phyloP scores from a whole-genome alignment of 2,113 vertebrate genomes.

The Riparia riparia region DNA sequence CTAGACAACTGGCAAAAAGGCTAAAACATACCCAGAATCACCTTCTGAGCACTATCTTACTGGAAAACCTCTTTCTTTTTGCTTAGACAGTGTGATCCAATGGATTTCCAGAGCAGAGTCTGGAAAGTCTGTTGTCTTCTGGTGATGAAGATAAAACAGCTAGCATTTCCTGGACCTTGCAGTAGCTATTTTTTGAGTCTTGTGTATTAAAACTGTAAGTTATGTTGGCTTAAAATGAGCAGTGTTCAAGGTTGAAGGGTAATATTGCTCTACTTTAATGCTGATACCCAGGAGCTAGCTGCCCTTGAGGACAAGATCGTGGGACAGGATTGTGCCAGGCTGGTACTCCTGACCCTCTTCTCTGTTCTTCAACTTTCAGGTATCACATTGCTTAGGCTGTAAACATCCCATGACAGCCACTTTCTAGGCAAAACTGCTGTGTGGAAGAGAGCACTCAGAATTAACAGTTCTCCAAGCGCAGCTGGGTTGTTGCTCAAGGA shows the following conservation, averaged over 20 bases:
- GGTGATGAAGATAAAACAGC: not conserved
- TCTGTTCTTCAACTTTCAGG: not conserved
- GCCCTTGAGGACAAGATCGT: accelerated
- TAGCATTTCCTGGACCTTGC: not conserved
- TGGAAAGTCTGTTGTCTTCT: not conserved
- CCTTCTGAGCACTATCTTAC: not conserved
- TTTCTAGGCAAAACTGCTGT: not conserved
- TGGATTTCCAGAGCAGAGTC: not conserved
- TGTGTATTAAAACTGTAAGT: not conserved
- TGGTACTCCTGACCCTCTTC: not conserved
- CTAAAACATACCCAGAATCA: not conserved
- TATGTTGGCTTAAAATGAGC: not conserved
- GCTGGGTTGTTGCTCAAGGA: not conserved
- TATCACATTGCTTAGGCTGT: not conserved
- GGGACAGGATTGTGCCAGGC: not conserved
- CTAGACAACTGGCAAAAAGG: not conserved
- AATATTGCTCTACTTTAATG: not conserved
- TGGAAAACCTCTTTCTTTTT: not conserved
- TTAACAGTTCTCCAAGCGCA: not conserved
- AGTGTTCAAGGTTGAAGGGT: not conserved
- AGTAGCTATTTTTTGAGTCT: not conserved
- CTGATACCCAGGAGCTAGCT: not conserved
- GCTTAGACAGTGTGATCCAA: not conserved
- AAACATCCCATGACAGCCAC: not conserved
- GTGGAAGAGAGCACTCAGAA: not conserved